Base-by-base conservation (phyloP, 2,888 invertebrate species). In the Eilema depressum region DNA sequence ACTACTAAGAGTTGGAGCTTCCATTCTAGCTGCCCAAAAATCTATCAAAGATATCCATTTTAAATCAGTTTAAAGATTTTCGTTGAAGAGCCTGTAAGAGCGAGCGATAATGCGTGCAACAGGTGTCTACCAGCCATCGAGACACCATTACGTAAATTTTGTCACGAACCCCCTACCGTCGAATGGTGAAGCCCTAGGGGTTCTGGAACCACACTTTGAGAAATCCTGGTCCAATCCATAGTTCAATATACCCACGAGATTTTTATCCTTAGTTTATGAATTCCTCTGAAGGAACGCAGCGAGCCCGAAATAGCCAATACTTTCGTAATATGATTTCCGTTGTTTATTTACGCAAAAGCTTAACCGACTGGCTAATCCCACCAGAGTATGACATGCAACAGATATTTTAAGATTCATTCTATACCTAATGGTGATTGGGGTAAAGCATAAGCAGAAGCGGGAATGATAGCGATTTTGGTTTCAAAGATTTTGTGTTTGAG, bases 361-460 rank as follows among this genome's bases (percentile, higher is more conserved):
- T 77, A 74, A 72, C 76, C 75, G 60, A 76, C 71, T 41, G 70
- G 73, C 80, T 80, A 79, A 82, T 70, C 68, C 73, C 57, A 69
- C 68, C 72, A 74, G 63, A 73, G 73, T 81, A 83, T 82, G 82
- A 85, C 80, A 84, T 80, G 79, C 75, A 73, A 71, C 59, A 79
- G 81, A 84, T 85, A 84, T 84, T 84, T 84, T 84, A 71, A 75
- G 83, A 85, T 73, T 71, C 80, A 79, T 83, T 76, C 75, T 77
- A 75, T 77, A n/a, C n/a, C n/a, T n/a, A 71, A 60, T 69, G 30
- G 37, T n/a, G 20, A 26, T 26, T 71, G 75, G 82, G 41, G 1
- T 63, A 71, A 69, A 61, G 2, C 8, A 41, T 28, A 28, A 62
- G 69, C 60, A 53, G 20, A 5, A 75, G 80, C 73, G 73, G 63